These are phyloP conservation scores for Prenolepis imparis DNA, from an alignment of 2,888 invertebrate species.

Conservation along the genomic window DNA sequence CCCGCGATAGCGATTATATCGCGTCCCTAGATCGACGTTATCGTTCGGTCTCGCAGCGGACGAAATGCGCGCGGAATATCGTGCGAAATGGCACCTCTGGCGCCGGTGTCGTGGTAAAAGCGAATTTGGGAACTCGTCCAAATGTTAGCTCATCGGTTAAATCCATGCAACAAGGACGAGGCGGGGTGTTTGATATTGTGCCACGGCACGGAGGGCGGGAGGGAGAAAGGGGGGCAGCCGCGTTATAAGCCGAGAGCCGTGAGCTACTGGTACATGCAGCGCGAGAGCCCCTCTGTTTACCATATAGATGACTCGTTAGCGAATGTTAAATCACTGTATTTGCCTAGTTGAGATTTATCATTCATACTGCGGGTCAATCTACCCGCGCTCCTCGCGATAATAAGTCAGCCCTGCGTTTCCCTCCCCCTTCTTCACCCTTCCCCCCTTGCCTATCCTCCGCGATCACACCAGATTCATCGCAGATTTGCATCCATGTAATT, in stretches of 20 bases:
- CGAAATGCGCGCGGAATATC: slow-evolving; percentile 8
- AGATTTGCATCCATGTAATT: slow-evolving; percentile 64
- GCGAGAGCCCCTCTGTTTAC: slow-evolving; percentile 80
- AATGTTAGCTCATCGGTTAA: slow-evolving; percentile 80
- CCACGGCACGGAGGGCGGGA: slow-evolving; percentile 66
- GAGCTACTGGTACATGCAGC: slow-evolving; percentile 75
- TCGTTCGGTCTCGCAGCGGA: slow-evolving; percentile 1
- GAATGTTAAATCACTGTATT: slow-evolving; percentile 84
- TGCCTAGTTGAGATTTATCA: slow-evolving; percentile 84
- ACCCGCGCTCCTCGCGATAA: slow-evolving; percentile 78
- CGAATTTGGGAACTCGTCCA: slow-evolving; percentile 78
- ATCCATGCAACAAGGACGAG: slow-evolving; percentile 71
- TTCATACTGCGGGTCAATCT: slow-evolving; percentile 82
- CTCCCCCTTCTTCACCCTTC: too few species aligned
- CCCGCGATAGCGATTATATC: slow-evolving; percentile 32
- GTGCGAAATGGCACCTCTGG: slow-evolving; percentile 52
- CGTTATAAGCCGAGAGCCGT: slow-evolving; percentile 75
- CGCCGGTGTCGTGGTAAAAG: slow-evolving; percentile 73
- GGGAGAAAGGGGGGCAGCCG: slow-evolving; percentile 60
- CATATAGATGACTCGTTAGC: slow-evolving; percentile 85
- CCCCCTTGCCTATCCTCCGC: not conserved
- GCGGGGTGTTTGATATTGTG: slow-evolving; percentile 78
- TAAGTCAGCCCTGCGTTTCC: slow-evolving; percentile 74
- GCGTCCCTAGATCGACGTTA: not conserved
- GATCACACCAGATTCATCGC: slow-evolving; percentile 62